Evolutionary conservation across 2,113 vertebrate genomes (phyloP).

Genomic region (Heterocephalus glaber): DNA sequence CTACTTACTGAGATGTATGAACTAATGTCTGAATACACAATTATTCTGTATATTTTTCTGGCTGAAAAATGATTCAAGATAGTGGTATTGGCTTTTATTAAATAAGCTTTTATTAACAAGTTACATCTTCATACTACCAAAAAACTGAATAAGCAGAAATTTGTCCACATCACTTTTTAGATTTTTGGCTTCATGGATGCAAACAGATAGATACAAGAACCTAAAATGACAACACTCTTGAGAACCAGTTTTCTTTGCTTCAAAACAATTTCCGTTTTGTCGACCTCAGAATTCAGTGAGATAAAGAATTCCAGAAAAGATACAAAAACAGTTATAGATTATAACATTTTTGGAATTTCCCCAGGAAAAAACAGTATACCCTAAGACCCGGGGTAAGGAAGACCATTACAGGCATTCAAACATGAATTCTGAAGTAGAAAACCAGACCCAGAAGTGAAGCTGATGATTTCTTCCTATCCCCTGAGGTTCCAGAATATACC

Average conservation of each 20-base stretch:
- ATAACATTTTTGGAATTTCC: neutral
- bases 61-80: constrained; percentile 46
- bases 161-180: neutral
- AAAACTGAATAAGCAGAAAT: neutral
- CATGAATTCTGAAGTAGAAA: neutral
- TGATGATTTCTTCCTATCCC: neutral
- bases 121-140: neutral
- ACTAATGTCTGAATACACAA: neutral
- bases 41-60: neutral
- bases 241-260: neutral
- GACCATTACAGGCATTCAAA: neutral
- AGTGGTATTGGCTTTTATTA: neutral
- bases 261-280: neutral
- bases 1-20: neutral
- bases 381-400: neutral
- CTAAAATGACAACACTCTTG: neutral
- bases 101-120: constrained; percentile 13
- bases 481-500: neutral
- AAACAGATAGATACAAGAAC: neutral
- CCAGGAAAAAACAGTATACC: neutral
- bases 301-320: constrained; percentile 1
- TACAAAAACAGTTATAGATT: neutral
- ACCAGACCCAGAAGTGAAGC: neutral
- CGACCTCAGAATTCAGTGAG: neutral
- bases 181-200: neutral